Evolutionary conservation across 2,113 vertebrate genomes (phyloP).

Genomic region (Thymallus thymallus): DNA sequence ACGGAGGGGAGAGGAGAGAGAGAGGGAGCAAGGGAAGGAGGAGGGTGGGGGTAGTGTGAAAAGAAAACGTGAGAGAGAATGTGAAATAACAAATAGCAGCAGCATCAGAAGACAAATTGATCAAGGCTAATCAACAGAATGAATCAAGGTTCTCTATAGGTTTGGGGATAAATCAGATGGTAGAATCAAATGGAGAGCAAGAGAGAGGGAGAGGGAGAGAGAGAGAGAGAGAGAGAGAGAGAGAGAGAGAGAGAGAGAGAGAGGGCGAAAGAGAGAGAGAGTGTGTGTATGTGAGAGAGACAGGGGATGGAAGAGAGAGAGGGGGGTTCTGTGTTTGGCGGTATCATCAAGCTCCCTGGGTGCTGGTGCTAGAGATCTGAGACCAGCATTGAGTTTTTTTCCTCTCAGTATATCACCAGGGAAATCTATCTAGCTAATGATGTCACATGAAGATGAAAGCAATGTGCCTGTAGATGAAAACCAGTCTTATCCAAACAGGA

Average conservation of each 20-base stretch:
- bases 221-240: no score
- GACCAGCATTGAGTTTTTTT: constrained; percentile 23
- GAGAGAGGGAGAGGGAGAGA: not conserved
- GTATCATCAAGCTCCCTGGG: constrained; percentile 22
- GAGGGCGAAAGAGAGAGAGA: no score
- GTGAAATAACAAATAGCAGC: constrained; percentile 8
- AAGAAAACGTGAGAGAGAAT: not conserved
- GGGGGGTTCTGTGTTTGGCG: not conserved
- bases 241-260: no score
- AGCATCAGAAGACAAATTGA: constrained; percentile 33
- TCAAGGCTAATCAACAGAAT: constrained; percentile 50
- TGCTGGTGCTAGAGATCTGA: constrained; percentile 12
- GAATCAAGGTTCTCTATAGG: constrained; percentile 31
- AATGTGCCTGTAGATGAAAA: constrained; percentile 17
- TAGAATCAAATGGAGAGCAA: constrained; percentile 25
- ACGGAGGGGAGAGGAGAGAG: not conserved
- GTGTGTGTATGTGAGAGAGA: not conserved
- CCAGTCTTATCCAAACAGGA: constrained; percentile 45
- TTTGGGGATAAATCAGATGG: constrained; percentile 36
- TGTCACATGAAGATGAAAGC: constrained; percentile 62
- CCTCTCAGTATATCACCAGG: constrained; percentile 41
- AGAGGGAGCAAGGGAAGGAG: no score
- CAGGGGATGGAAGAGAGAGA: not conserved
- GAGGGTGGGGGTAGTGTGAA: not conserved
- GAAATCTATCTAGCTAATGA: constrained; percentile 61